Evolutionary conservation across 2,113 vertebrate genomes (phyloP).

Genomic region (Podarcis raffonei): DNA sequence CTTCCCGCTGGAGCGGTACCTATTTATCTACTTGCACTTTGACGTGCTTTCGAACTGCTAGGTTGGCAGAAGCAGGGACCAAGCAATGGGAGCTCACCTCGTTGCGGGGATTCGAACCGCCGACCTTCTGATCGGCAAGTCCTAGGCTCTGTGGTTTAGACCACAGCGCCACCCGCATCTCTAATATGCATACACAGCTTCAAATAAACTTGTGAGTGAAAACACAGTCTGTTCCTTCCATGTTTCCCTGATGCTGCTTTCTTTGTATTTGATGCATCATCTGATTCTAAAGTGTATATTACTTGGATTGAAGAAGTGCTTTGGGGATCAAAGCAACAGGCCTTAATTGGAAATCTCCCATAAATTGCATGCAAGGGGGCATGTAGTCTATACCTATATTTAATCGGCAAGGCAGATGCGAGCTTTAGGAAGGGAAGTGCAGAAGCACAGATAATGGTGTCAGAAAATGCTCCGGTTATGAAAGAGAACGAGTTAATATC

Average conservation of each 20-base stretch:
- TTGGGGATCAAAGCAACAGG: background rate
- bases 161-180: too few species aligned
- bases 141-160: too few species aligned
- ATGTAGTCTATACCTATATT: accelerated
- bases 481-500: background rate
- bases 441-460: background rate
- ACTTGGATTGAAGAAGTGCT: background rate
- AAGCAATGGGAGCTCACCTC: too few species aligned
- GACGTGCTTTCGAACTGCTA: too few species aligned
- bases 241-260: background rate
- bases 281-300: background rate
- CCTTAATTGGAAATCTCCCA: background rate
- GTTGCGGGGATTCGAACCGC: too few species aligned
- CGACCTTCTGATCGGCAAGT: too few species aligned
- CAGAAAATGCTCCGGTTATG: background rate
- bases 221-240: background rate
- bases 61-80: too few species aligned
- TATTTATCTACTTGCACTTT: too few species aligned
- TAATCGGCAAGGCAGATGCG: constrained; percentile 15
- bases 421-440: constrained; percentile 6
- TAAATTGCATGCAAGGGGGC: background rate
- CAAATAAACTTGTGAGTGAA: background rate
- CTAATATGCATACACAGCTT: too few species aligned
- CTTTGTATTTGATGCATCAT: background rate
- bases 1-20: too few species aligned